A percentile compares a stretch with the other conserved stretches of the same genome.
Conservation (phyloP, 1,140 invertebrate species). For the Cyclargus thomasi region DNA sequence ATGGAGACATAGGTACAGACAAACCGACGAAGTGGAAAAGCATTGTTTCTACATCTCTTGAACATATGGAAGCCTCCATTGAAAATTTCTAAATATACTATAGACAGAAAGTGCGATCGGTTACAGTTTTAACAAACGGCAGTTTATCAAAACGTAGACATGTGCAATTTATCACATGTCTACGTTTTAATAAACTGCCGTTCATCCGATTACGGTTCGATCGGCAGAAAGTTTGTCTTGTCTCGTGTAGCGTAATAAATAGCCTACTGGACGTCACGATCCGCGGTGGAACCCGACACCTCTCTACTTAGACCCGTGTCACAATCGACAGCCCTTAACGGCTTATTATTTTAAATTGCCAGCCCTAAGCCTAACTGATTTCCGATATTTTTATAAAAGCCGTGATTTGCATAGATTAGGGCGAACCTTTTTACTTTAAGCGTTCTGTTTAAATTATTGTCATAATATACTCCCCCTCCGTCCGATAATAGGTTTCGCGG, state of each 20-base stretch:
- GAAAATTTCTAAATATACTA: too few relatives aligned
- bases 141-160: neutral
- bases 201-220: neutral
- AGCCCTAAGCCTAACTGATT: neutral
- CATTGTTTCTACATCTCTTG: too few relatives aligned
- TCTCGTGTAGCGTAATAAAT: conserved; percentile 14
- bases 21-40: too few relatives aligned
- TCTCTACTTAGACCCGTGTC: conserved; percentile 11
- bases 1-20: too few relatives aligned
- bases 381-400: conserved; percentile 1
- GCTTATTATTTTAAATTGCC: conserved; percentile 14
- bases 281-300: neutral
- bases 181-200: neutral
- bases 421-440: neutral
- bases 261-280: neutral
- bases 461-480: too few relatives aligned
- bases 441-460: too few relatives aligned
- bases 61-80: too few relatives aligned
- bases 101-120: too few relatives aligned
- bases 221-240: neutral
- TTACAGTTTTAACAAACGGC: neutral
- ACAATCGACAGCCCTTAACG: conserved; percentile 12
- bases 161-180: neutral
- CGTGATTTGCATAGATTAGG: neutral
- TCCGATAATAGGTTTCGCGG: too few relatives aligned